These are phyloP conservation scores for Atopsyche davidsoni DNA, from an alignment of 1,140 invertebrate species.

Conservation along the genomic window DNA sequence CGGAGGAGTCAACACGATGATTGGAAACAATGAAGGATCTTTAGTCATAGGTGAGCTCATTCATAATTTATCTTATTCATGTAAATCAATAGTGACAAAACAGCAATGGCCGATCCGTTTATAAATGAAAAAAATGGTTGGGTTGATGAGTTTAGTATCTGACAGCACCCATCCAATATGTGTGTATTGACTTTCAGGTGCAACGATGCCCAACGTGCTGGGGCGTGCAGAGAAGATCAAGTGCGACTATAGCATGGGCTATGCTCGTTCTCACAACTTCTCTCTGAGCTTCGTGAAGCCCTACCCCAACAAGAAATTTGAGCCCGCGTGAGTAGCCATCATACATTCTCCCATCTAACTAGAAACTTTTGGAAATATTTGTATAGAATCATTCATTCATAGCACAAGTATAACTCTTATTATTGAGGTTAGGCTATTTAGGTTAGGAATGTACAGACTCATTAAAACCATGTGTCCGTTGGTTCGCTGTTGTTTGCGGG, in stretches of 20 bases:
- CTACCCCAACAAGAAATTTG: conserved; percentile 54
- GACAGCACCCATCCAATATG: neutral
- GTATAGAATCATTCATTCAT: too few relatives aligned
- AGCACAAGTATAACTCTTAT: too few relatives aligned
- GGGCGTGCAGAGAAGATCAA: conserved; percentile 74
- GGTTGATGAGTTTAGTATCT: neutral
- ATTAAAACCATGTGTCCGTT: too few relatives aligned
- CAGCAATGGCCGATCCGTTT: too few relatives aligned
- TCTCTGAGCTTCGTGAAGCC: conserved; percentile 72
- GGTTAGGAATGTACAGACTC: too few relatives aligned
- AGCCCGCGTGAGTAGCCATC: conserved; percentile 41
- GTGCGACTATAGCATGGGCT: conserved; percentile 70
- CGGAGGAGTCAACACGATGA: conserved; percentile 74
- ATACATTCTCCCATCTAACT: too few relatives aligned
- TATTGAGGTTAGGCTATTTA: too few relatives aligned
- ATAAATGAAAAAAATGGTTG: too few relatives aligned
- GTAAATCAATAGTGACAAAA: too few relatives aligned
- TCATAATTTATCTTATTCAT: neutral
- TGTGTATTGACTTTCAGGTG: conserved; percentile 36
- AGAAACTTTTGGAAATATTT: too few relatives aligned
- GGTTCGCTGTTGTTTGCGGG: too few relatives aligned
- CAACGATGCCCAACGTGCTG: conserved; percentile 70
- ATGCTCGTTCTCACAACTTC: conserved; percentile 64
- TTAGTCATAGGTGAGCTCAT: conserved; percentile 54
- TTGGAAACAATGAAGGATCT: conserved; percentile 82